Evolutionary conservation across 2,113 vertebrate genomes (phyloP).

Genomic region (Copsychus sechellarum): DNA sequence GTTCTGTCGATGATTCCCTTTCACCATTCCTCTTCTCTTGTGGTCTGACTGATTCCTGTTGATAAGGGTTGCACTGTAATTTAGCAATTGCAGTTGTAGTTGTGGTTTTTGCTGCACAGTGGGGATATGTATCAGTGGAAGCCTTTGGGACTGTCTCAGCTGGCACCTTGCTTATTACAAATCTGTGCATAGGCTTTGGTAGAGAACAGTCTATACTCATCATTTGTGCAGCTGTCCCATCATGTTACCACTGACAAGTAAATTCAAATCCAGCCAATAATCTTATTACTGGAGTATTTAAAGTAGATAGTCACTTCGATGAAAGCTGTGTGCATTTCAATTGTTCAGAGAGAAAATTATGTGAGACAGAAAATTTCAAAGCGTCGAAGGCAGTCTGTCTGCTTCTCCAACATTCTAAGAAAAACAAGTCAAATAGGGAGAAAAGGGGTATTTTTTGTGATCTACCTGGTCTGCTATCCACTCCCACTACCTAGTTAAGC

Average conservation of each 20-base stretch:
- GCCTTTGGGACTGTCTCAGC: neutral
- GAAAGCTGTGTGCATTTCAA: neutral
- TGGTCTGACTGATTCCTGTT: neutral
- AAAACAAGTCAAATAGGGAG: neutral
- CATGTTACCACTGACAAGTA: neutral
- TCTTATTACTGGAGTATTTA: neutral
- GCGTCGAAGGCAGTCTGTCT: neutral
- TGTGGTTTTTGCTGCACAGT: neutral
- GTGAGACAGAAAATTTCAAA: neutral
- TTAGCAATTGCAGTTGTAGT: neutral
- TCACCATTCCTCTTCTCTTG: neutral
- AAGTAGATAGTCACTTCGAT: neutral
- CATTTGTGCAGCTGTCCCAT: neutral
- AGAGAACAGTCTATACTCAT: neutral
- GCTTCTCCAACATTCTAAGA: neutral
- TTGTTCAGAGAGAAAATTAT: neutral
- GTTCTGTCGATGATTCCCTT: neutral
- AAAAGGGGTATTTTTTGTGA: neutral
- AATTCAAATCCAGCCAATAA: neutral
- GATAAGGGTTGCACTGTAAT: neutral
- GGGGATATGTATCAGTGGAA: neutral
- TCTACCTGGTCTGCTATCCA: neutral
- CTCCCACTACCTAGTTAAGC: neutral
- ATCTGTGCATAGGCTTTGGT: neutral
- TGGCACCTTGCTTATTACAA: neutral